Base-by-base conservation (phyloP, 1,140 invertebrate genomes). In the Hycleus cichorii region DNA sequence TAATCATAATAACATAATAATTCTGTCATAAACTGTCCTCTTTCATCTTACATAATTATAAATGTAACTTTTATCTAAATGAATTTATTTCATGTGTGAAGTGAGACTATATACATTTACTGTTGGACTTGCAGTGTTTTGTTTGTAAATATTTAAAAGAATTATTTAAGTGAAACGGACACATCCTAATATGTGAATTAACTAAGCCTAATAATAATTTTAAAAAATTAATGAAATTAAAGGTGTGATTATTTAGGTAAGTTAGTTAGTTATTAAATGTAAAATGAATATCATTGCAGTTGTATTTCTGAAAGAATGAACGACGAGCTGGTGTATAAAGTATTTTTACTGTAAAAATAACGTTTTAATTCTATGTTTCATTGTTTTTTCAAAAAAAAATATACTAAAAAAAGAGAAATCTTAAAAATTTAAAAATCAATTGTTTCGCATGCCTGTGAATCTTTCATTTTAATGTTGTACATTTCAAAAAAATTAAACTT, bases 221-320 rank as follows among this genome's bases (percentile, higher is more conserved):
- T 18, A 11, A 11, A 10, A 42, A 59, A 59, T 57, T 63, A 54
- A 38, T 47, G 56, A 64, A 59, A 63, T 59, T 64, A 63, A 65
- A 64, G 63, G 65, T 69, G 66, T 66, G 66, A 69, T 66, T 69
- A 62, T 49, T 62, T 65, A 65, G 59, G 63, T 62, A 65, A 63
- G 57, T 55, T 60, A 64, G 58, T 53, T 63, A 67, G 61, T 48
- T 48, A 27, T 11, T 62, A 59, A 60, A 63, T 63, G 62, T 60
- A 63, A 63, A 59, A 60, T 58, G 53, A 60, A 58, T 65, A 60
- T 65, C 61, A 62, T 65, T 60, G 50, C 61, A 63, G 48, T 65
- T 63, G 57, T 63, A 63, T 60, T 65, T 58, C 59, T 40, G 57
- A 58, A 60, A 53, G 56, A 60, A 48, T 56, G 43, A 60, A 59